Base-by-base conservation (phyloP, 1,140 invertebrate genomes). In the Pseudomyrmex gracilis region DNA sequence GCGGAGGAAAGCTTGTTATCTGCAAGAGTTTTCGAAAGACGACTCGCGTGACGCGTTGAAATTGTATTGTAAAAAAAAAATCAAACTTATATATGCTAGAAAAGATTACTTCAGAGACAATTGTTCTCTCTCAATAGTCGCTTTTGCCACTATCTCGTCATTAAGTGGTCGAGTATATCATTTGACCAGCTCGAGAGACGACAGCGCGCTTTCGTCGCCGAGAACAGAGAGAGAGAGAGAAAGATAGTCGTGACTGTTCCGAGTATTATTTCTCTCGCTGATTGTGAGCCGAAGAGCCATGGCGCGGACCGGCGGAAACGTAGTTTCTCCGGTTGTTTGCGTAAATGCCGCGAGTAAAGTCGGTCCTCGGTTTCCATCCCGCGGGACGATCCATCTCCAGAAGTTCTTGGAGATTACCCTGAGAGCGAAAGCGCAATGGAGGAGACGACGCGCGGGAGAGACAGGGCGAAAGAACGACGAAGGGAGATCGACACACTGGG, bases 331-430 rank as follows among this genome's bases (percentile, higher is more conserved):
- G 63, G 74, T 85, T 82, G 83, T 87, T 87, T 82, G 73, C 71
- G 47, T 68, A 73, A 77, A 87, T 82, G 34, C 34, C 70, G 58
- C 43, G 70, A 70, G 76, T 76, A 85, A 80, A 74, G 63, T 70
- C 51, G 55, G 66, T 63, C 73, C 53, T 77, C 60, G 66, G 34
- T 87, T 85, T 84, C 87, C 57, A 73, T 82, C 82, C 83, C 85
- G 13, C 3, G 83, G 83, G 77, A 88, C 77, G 76, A 86, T 86
- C 49, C 86, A 66, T 77, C 76, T 76, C 66, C 47, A 66, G 57
- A 88, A 88, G 85, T 85, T 87, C 70, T 66, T 51, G 58, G 70
- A 84, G 82, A 87, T 88, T 85, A 88, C 87, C 83, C 47, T 71
- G 66, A 73, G 77, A 60, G 71, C 70, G 63, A 74, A 84, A 83